Evolutionary conservation across 2,113 vertebrate species (phyloP), one percentile per base, ranked within the genome.

Genomic region (Paracanthobrama guichenoti): DNA sequence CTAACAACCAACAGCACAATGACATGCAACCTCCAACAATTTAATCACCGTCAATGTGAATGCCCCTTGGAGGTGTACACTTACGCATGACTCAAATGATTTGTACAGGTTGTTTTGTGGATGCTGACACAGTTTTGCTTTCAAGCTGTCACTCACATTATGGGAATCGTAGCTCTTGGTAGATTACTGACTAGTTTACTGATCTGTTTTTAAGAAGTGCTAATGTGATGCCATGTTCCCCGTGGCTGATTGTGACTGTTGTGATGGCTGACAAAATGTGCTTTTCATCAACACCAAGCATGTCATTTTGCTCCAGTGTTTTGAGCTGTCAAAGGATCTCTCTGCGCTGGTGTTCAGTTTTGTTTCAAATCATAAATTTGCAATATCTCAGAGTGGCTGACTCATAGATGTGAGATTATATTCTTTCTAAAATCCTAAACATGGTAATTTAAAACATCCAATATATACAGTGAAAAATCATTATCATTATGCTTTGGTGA

Each of bases 211-310:
- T 42, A 26, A 42, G 62, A 18, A 57, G 60, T 55, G 46, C 14
- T 76, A 69, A 42, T 84, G 46, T 67, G 74, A 67, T 22, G 42
- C 24, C 42, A 28, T 31, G 60, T 18, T 66, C 48, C 31, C 62
- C 6, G 22, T 78, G 60, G 50, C 59, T 77, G 78, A 80, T 26
- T 24, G 16, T 64, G 42, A 76, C 26, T 5, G 2, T 16, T 18
- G 5, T 84, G 73, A 66, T 76, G 44, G 28, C 79, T 48, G 60
- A 26, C 71, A 73, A 57, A 77, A 57, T 78, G 22, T 66, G 60
- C 18, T 66, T 80, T 66, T 46, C 24, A 79, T 64, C 57, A 64
- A 42, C 39, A 79, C 57, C 59, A 64, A 62, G 24, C 59, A 16
- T 79, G 77, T 66, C 42, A 64, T 78, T 78, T 39, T 13, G 16